Base-by-base conservation (phyloP, 2,797 vertebrate genomes). In the Podargus strigoides region DNA sequence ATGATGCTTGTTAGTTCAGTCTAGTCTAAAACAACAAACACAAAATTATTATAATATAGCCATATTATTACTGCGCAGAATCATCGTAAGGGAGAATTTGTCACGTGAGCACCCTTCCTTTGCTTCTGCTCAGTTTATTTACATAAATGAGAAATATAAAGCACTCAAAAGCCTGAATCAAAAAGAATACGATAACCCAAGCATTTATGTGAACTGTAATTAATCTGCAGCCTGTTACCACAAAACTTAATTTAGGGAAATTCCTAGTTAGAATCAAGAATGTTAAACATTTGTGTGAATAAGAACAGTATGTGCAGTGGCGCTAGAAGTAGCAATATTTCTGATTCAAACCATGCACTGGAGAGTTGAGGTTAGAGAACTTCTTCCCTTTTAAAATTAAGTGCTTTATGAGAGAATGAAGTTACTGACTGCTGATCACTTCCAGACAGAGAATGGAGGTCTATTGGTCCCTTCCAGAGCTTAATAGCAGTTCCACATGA, bases 281-380 rank as follows among this genome's bases (percentile, higher is more conserved):
- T 90, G 83, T 91, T 94, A 58, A 93, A 95, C 91, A 94, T 90
- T 88, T 93, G 66, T 3, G 13, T 70, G 94, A 94, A 96, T 96
- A 94, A 81, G 77, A 96, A 94, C 91, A 94, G 80, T 88, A 93
- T 96, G 95, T 94, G 89, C 82, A 79, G 94, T 63, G 77, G 87
- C 0, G 30, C 82, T 96, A 81, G 82, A 87, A 94, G 80, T 74
- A 95, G 94, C 77, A 85, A 37, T 88, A 84, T 84, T 91, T 93
- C 87, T 96, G 85, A 94, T 95, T 97, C 87, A 93, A 96, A 93
- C 89, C 91, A 89, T 90, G 24, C 85, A 81, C 50, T 70, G 63
- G 76, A 70, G 68, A 90, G 59, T 64, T 95, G 94, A 93, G 94
- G 83, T 90, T 94, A 85, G 49, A 93, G 75, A 68, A 91, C 46